Conservation (phyloP, 1,140 invertebrate species). For the Dinoponera quadriceps region DNA sequence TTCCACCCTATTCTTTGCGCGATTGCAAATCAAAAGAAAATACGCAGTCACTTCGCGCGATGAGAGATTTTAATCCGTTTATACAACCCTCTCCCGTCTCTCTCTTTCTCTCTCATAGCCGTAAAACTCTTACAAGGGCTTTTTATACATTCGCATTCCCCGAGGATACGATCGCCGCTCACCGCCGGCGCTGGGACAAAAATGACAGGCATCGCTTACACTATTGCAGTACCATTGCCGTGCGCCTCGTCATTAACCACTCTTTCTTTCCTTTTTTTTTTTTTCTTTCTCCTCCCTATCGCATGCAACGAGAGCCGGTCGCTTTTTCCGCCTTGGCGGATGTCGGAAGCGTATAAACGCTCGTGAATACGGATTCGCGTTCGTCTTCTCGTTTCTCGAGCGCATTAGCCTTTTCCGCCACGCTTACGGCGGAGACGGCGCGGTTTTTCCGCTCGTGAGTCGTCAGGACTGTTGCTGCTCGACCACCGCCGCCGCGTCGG, state of each 20-base stretch:
- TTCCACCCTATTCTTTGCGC: background rate
- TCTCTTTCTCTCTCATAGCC: background rate
- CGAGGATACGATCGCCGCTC: constrained; percentile 5
- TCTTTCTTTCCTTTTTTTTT: too few species aligned
- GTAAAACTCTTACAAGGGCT: constrained; percentile 8
- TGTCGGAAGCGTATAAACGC: constrained; percentile 64
- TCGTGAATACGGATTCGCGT: constrained; percentile 35
- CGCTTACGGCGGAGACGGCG: background rate
- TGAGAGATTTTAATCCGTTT: too few species aligned
- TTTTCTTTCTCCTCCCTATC: constrained; percentile 31
- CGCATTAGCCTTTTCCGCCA: constrained; percentile 72
- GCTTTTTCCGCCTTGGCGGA: constrained; percentile 59
- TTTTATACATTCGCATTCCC: background rate
- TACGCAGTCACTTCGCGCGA: too few species aligned
- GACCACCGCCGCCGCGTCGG: background rate
- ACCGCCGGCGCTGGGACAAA: constrained; percentile 40
- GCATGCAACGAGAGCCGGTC: background rate
- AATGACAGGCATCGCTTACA: constrained; percentile 49
- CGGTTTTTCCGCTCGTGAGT: constrained; percentile 62
- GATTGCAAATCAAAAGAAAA: background rate
- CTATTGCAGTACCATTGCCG: constrained; percentile 14
- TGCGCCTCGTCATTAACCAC: constrained; percentile 59
- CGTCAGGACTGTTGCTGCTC: too few species aligned
- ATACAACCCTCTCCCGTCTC: too few species aligned
- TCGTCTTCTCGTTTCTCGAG: constrained; percentile 65